Percentiles rank a stretch among this genome's conserved stretches.
Conservation (phyloP, 2,113 vertebrate genomes). For the Eudyptes chrysolophus region DNA sequence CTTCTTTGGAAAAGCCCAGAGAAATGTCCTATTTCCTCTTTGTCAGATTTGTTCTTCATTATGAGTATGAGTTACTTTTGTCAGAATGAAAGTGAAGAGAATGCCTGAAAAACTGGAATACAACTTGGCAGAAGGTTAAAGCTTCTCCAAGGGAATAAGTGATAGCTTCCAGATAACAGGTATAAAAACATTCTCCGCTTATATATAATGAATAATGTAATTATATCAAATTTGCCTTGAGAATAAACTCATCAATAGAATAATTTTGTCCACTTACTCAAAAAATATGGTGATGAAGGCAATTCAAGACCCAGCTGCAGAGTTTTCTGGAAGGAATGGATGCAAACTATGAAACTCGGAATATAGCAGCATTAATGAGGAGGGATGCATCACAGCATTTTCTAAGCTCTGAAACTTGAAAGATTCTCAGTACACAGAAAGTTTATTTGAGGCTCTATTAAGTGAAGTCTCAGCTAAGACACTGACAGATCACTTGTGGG, state of each 20-base stretch:
- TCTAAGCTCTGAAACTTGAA: background rate
- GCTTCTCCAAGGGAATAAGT: background rate
- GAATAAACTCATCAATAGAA: background rate
- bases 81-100: background rate
- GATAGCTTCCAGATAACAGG: background rate
- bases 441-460: background rate
- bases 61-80: background rate
- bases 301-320: background rate
- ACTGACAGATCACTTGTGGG: background rate
- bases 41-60: background rate
- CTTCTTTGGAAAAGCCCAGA: background rate
- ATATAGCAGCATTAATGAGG: background rate
- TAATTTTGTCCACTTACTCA: background rate
- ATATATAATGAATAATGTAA: background rate
- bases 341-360: background rate
- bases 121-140: background rate
- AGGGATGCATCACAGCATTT: background rate
- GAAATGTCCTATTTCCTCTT: background rate
- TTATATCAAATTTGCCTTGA: background rate
- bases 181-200: background rate
- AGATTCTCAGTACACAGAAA: background rate
- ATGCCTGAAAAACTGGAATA: background rate
- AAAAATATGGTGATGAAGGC: background rate
- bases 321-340: background rate
- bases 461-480: background rate